Base-by-base conservation (phyloP, 2,797 vertebrate species). In the Rhadinocentrus ornatus region DNA sequence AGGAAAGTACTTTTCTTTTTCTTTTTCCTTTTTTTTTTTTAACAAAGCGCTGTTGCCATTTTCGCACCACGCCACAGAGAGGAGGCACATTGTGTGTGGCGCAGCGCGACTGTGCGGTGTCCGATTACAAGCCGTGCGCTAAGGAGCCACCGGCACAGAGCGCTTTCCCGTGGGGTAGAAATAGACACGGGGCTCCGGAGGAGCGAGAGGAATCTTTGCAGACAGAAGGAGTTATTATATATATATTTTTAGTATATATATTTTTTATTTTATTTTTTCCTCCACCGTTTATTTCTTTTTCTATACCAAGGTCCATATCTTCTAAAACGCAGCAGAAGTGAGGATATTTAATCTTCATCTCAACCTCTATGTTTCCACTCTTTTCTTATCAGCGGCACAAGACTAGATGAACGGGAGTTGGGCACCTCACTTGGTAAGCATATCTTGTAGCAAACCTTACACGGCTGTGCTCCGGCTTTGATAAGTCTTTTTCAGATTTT, bases 321-420 rank as follows among this genome's bases (percentile, higher is more conserved):
- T 60, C 62, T 71, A 55, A 84, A 73, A 78, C 80, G 50, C 73
- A 71, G 50, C 75, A 50, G 54, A 76, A 84, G 62, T 62, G 85
- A 83, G 89, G 93, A 94, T 94, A 75, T 91, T 90, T 78, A 66
- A 85, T 66, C 76, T 90, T 62, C 57, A 57, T 73, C 58, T 62
- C 67, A 31, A 63, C 62, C 73, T 44, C 54, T 50, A 16, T 50
- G 18, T 71, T 74, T 59, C 68, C 62, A 31, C 57, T 20, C 44
- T 63, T 66, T 82, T 80, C 73, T 79, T 82, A 82, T 83, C 79
- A 58, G 81, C 79, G 83, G 85, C 79, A 86, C 89, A 57, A 86
- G 78, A 87, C 89, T 93, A 89, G 88, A 94, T 94, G 93, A 91
- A 58, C 91, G 73, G 86, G 88, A 90, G 87, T 86, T 92, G 88